A percentile compares a stretch with the other conserved stretches of the same genome.
Conservation (phyloP, 2,113 vertebrate species). For the Lipophrys pholis region DNA sequence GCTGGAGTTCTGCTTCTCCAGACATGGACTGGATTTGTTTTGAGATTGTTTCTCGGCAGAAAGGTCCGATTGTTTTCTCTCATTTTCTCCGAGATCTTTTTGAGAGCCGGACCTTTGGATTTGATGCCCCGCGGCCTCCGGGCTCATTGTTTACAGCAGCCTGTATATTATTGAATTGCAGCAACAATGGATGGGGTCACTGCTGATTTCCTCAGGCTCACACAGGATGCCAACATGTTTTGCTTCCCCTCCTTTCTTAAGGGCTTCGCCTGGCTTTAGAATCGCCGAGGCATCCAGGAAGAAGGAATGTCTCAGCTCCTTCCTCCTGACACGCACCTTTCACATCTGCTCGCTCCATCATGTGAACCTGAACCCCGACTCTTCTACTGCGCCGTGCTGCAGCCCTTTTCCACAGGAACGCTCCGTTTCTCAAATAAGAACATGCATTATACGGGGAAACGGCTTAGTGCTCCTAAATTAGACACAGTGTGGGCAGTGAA, state of each 20-base stretch:
- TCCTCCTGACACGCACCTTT: constrained; percentile 23
- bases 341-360: constrained; percentile 43
- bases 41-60: no score
- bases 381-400: no score
- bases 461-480: neutral
- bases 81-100: no score
- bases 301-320: neutral
- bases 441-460: no score
- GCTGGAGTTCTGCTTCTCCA: no score
- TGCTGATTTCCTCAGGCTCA: constrained; percentile 48
- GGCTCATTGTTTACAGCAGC: constrained; percentile 20
- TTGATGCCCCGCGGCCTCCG: constrained; percentile 10
- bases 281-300: constrained; percentile 27
- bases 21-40: no score
- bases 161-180: constrained; percentile 41
- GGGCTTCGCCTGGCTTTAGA: constrained; percentile 11
- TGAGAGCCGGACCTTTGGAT: constrained; percentile 9
- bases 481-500: neutral
- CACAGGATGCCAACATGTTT: constrained; percentile 51
- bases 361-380: no score
- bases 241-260: constrained; percentile 52
- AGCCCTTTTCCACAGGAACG: neutral
- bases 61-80: no score
- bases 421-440: no score
- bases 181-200: constrained; percentile 55